Conservation (phyloP, 2,113 vertebrate genomes). For the Donacobius atricapilla region DNA sequence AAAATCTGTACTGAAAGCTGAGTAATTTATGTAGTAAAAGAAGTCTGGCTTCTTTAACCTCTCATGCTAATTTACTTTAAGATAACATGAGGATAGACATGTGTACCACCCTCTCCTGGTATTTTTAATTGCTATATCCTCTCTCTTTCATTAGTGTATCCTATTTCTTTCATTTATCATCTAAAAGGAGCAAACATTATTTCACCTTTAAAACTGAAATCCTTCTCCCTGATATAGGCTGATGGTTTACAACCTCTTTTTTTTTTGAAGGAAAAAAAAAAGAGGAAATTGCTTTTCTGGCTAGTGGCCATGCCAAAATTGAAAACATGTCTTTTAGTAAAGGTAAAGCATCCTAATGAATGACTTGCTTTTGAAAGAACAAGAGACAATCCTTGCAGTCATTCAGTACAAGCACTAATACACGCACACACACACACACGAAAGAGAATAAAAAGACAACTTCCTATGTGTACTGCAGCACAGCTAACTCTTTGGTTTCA, state of each 20-base stretch:
- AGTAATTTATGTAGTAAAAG: slow-evolving; percentile 62
- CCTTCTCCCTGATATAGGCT: slow-evolving; percentile 71
- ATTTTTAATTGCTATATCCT: slow-evolving; percentile 69
- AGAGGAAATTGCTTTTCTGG: slow-evolving; percentile 80
- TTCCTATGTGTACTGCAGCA: not conserved
- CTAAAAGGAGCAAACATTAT: slow-evolving; percentile 72
- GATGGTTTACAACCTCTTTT: slow-evolving; percentile 60
- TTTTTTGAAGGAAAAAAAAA: not conserved
- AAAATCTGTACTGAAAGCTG: slow-evolving; percentile 56
- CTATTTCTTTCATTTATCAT: slow-evolving; percentile 76
- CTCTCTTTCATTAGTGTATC: slow-evolving; percentile 73
- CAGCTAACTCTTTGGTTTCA: not conserved
- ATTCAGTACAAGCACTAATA: slow-evolving; percentile 54
- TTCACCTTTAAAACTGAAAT: slow-evolving; percentile 76
- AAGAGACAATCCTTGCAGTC: slow-evolving; percentile 62
- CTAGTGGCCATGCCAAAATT: slow-evolving; percentile 70
- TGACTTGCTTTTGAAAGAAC: slow-evolving; percentile 66
- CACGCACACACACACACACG: not conserved
- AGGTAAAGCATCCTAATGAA: slow-evolving; percentile 67
- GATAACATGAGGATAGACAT: slow-evolving; percentile 58
- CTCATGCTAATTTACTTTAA: slow-evolving; percentile 68
- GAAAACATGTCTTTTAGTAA: slow-evolving; percentile 69
- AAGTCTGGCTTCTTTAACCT: slow-evolving; percentile 49
- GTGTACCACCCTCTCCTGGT: slow-evolving; percentile 35
- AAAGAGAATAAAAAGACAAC: not conserved